Base-by-base conservation (phyloP, 1,140 invertebrate species). In the Zaprionus vittiger region DNA sequence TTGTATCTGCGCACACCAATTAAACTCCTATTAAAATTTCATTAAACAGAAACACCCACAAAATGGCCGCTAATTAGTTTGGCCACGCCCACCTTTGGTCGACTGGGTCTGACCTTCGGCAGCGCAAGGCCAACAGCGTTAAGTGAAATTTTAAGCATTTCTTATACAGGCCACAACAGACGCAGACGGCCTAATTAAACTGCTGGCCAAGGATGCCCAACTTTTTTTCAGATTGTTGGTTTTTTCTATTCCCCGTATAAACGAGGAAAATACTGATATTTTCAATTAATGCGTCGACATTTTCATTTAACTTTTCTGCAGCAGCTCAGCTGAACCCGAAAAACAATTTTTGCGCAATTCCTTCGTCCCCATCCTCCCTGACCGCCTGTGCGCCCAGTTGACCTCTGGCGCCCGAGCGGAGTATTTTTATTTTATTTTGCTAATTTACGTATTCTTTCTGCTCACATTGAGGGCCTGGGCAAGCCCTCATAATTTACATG, bases 31-130 rank as follows among this genome's bases (percentile, higher is more conserved):
- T 87, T 84, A 83, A 83, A 87, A 89, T 89, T 87, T 89, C 79
- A 87, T 87, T 79, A 81, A 87, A 81, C 73, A 71, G 62, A 68
- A 83, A 77, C 78, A 67, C 78, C 84, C 84, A 73, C 83, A 81
- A 87, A 87, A 87, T 71, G 77, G 67, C 72, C 81, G 81, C 84
- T 87, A 87, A 87, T 87, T 87, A 87, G 84, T 83, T 81, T 80
- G 73, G 44, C 73, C 83, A 73, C 68, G 60, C 73, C 69, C 73
- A 59, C 47, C 38, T 15, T 41, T 7, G 38, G 38, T n/a, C 38
- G 12, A 3, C 15, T 20, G 28, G 41, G 49, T 17, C 41, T 83
- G 81, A 87, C 84, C 84, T 83, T 87, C 37, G 47, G 61, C 70
- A 31, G 26, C n/a, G 12, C 62, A 70, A 64, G 73, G 60, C 67